Conservation (phyloP, 1,140 invertebrate species). For the Tribolium castaneum region DNA sequence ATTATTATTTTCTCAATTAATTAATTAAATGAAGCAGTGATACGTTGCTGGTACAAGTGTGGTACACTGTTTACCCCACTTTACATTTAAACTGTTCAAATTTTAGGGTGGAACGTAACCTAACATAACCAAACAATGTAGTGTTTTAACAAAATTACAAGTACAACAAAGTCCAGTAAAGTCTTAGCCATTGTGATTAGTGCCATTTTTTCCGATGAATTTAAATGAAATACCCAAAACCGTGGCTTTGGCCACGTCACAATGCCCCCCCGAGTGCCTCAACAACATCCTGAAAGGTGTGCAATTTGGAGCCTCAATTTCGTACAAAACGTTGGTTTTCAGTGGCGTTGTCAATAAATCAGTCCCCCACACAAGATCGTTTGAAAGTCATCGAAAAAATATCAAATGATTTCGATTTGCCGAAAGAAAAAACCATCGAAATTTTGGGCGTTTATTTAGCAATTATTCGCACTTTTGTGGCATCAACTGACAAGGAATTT, state of each 20-base stretch:
- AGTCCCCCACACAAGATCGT: conserved; percentile 47
- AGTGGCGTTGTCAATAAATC: conserved; percentile 49
- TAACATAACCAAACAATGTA: no score
- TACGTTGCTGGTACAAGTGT: no score
- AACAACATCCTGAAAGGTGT: conserved; percentile 46
- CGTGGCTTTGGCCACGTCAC: not conserved
- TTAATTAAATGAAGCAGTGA: no score
- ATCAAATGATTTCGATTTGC: conserved; percentile 46
- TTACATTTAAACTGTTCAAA: no score
- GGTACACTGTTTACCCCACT: no score
- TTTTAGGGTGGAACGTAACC: no score
- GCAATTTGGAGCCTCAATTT: not conserved
- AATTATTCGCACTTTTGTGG: conserved; percentile 49
- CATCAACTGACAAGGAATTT: conserved; percentile 52
- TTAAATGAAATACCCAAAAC: conserved; percentile 41
- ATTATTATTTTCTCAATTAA: not conserved
- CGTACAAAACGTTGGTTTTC: conserved; percentile 35
- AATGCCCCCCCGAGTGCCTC: conserved; percentile 27
- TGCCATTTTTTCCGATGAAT: conserved; percentile 40
- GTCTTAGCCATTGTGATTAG: not conserved
- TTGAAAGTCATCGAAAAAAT: conserved; percentile 48
- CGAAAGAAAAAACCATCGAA: conserved; percentile 47
- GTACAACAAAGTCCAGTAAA: not conserved
- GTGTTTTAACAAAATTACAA: no score
- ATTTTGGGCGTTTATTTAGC: conserved; percentile 50